Base-by-base conservation (phyloP, 2,113 vertebrate species). In the Siphamia tubifer region DNA sequence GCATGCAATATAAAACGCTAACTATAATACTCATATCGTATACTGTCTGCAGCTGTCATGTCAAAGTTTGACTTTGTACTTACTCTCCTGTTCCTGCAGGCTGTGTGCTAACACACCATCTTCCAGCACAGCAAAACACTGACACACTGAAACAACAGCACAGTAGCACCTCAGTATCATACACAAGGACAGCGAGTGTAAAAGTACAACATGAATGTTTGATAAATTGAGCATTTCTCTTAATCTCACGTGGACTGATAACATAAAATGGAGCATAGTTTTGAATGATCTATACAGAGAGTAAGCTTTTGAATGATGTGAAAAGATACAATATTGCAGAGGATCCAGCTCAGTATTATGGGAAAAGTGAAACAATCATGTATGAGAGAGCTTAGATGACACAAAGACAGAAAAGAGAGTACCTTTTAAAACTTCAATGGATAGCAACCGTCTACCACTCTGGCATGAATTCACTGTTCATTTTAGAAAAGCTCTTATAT, bases 81-180 rank as follows among this genome's bases (percentile, higher is more conserved):
- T 81, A 90, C 84, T 91, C 82, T 95, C 91, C 66, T 92, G 91
- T 42, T 94, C 89, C 80, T 95, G 90, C 10, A 94, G 82, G 68
- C 61, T 91, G 77, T 83, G 81, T 55, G 92, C 93, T 63, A 93
- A 42, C 0, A 60, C 91, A 13, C 89, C 89, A 27, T 93, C 92
- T 86, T 94, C 92, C 68, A 93, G 84, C 16, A 93, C 20, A 15
- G 90, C 77, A 71, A 94, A 93, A 63, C 85, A 87, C 68, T 90
- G 87, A 58, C 88, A 86, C 64, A 92, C 83, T 92, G 81, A 56
- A 85, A 89, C 40, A 64, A 68, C 24, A 83, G 30, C 44, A 36
- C 16, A 77, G 68, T 17, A 68, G 19, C 45, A 28, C 25, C 25
- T 61, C 25, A 81, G 16, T 23, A 2, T 19, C 15, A 19, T 2